Base-by-base conservation (phyloP, 1,140 invertebrate genomes). In the Monomorium pharaonis region DNA sequence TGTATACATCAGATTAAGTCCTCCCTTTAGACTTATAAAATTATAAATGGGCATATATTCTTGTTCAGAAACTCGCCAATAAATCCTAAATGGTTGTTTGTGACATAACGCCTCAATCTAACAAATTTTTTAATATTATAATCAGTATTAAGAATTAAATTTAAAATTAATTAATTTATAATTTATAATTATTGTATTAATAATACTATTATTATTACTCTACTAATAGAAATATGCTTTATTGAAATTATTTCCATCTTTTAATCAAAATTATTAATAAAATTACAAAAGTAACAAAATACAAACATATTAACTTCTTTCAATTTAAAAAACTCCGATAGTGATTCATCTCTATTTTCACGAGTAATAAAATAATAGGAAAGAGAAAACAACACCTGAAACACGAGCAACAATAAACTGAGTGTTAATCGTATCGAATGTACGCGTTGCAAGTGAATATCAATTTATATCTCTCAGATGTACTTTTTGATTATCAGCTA, bases 1-100 rank as follows among this genome's bases (percentile, higher is more conserved):
- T 74, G 42, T 76, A 10, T 60, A 85, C 51, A 91, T 91, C 63
- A 67, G 27, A 24, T 90, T 90, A 18, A 92, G 58, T n/a, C 85
- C 84, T 18, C 75, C 87, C 37, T 91, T 90, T 51, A 92, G 62
- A n/a, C 69, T 88, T 69, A 92, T 89, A 47, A 89, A 90, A 80
- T 30, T 85, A 69, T 72, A 81, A 37, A 92, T 69, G 37, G 74
- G 44, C 21, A 89, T 54, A 69, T 91, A 92, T 83, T 88, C 63
- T 16, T 78, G 54, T 21, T 88, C 77, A 18, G 85, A 83, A 24
- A 87, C 21, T 33, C 86, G 91, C 81, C 87, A 92, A 78, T 91
- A 92, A 86, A 92, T 88, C 10, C 87, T 70, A 78, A 88, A 86
- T 18, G 87, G 83, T 58, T 85, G 77, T 24, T 78, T 60, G 76